Base-by-base conservation (phyloP, 2,797 vertebrate species). In the Toxotes lorentzi region DNA sequence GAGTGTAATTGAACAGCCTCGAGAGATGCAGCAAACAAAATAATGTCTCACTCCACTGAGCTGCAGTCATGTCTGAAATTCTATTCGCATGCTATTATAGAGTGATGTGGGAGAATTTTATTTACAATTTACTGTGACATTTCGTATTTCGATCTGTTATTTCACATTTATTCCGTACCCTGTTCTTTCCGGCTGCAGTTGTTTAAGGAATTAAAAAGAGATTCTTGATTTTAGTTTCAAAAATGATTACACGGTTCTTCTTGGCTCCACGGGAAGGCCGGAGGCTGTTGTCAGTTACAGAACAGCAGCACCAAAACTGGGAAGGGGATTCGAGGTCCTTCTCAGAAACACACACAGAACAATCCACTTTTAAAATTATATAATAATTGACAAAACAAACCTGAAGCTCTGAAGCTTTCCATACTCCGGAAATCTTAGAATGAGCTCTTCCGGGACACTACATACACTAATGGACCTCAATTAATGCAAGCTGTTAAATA, bases 1-100 rank as follows among this genome's bases (percentile, higher is more conserved):
- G 64, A 91, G 84, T 79, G 82, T 87, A 92, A 94, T 83, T 90
- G 91, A 91, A 93, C 88, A 88, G 85, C 81, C 79, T 88, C 77
- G 56, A 84, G 88, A 90, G 88, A 88, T 32, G 86, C 79, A 80
- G 58, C 87, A 92, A 91, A 91, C 79, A 89, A 88, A 93, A 86
- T 89, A 90, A 89, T 62, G 89, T 91, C 83, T 89, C 91, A 91
- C 88, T 90, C 78, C 82, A 89, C 70, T 41, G 84, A 89, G 81
- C 83, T 63, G 85, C 85, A 88, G 69, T 83, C 89, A 83, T 65
- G 75, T 88, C 74, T 91, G 83, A 92, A 90, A 91, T 87, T 81
- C 84, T 77, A 83, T 84, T 91, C 83, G 76, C 63, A 71, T 41
- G 68, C 81, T 69, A 73, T 90, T 86, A 89, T 50, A 30, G 48